phyloP scores from a whole-genome alignment of 2,797 vertebrate genomes.

The Aulostomus chinensis region DNA sequence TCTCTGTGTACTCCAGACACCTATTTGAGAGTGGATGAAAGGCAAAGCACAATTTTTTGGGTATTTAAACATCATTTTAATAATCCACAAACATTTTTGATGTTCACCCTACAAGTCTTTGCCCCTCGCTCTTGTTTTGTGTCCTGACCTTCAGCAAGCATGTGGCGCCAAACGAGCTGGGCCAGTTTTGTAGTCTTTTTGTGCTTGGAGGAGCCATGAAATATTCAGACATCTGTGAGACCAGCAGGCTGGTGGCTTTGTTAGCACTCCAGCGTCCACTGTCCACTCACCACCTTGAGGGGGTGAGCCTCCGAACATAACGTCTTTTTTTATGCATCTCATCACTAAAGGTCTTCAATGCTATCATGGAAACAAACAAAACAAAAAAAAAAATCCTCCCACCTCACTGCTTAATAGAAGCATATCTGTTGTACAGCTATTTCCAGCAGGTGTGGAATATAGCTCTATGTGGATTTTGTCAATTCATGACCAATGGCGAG shows the following conservation, averaged over 20 bases:
- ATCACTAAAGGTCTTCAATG: conserved; percentile 27
- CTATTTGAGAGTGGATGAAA: too few species aligned
- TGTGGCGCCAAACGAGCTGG: conserved; percentile 85
- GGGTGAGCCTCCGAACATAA: conserved; percentile 77
- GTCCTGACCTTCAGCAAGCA: conserved; percentile 83
- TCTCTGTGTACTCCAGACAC: too few species aligned
- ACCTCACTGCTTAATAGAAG: conserved; percentile 51
- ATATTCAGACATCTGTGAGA: conserved; percentile 95
- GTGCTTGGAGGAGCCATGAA: conserved; percentile 95
- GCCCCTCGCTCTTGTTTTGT: too few species aligned
- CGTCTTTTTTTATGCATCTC: conserved; percentile 67
- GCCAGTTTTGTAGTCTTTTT: conserved; percentile 92
- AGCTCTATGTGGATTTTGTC: conserved; percentile 74
- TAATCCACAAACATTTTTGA: too few species aligned
- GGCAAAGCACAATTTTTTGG: too few species aligned
- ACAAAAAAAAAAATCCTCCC: conserved; percentile 46
- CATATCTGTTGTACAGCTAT: conserved; percentile 63
- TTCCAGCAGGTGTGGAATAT: conserved; percentile 75
- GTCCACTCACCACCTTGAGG: conserved; percentile 54
- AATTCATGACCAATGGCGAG: conserved; percentile 83
- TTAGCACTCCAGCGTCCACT: conserved; percentile 80
- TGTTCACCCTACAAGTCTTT: conserved; percentile 77
- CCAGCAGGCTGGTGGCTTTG: conserved; percentile 95
- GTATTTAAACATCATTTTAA: too few species aligned
- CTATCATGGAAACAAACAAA: conserved; percentile 23